Conservation (phyloP, 2,888 invertebrate genomes). For the Parascotia fuliginaria region DNA sequence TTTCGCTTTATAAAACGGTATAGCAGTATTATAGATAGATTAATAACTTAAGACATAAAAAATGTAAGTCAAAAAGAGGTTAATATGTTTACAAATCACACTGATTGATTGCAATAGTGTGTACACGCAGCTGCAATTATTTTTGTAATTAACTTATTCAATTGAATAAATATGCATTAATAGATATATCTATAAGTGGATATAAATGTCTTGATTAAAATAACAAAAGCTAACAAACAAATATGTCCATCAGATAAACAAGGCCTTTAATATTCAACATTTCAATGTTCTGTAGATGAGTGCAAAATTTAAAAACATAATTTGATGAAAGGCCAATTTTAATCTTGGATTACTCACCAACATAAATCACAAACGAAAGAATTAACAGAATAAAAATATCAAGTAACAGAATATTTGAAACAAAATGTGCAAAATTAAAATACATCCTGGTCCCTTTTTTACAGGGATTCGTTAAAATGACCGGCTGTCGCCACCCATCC, state of each 20-base stretch:
- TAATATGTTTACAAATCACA: constrained; percentile 23
- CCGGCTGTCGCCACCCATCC: constrained; percentile 38
- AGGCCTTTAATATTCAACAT: too few species aligned
- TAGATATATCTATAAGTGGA: too few species aligned
- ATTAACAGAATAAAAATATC: constrained; percentile 11
- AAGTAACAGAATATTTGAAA: constrained; percentile 9
- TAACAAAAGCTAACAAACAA: too few species aligned
- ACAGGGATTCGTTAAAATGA: constrained; percentile 37
- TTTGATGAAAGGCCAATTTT: too few species aligned
- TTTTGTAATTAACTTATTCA: not conserved
- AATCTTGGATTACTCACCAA: not conserved
- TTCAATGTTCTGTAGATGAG: too few species aligned
- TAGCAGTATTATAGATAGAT: too few species aligned
- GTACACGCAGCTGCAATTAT: not conserved
- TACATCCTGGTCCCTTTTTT: constrained; percentile 26
- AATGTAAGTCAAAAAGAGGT: constrained; percentile 28
- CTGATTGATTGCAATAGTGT: constrained; percentile 8
- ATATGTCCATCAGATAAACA: too few species aligned
- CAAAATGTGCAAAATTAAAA: constrained; percentile 32
- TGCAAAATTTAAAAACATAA: too few species aligned
- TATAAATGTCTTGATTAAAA: too few species aligned
- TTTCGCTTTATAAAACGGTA: too few species aligned
- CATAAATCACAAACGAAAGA: not conserved
- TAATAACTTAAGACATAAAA: too few species aligned
- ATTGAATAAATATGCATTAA: too few species aligned